Evolutionary conservation across 2,797 vertebrate genomes (phyloP).

Genomic region (Premnoplex brunnescens): DNA sequence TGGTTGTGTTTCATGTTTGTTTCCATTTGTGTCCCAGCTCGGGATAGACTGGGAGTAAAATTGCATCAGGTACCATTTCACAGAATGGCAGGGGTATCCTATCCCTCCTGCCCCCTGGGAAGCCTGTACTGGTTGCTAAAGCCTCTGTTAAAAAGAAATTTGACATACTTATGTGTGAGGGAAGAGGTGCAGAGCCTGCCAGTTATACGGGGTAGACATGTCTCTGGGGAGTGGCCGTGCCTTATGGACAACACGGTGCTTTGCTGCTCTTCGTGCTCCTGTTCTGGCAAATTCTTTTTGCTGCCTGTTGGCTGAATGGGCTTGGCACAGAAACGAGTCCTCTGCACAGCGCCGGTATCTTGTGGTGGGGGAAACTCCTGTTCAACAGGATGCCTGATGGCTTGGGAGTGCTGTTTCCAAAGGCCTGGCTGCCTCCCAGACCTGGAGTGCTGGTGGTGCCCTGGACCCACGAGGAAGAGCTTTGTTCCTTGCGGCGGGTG

Average conservation of each 20-base stretch:
- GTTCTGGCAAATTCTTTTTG: not conserved
- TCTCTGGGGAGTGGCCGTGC: not conserved
- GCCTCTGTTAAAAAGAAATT: not conserved
- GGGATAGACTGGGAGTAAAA: not conserved
- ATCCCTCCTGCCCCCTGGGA: not conserved
- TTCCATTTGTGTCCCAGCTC: not conserved
- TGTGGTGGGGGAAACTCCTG: not conserved
- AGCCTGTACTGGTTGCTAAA: not conserved
- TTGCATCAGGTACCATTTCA: not conserved
- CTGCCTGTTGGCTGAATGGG: not conserved
- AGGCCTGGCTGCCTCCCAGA: constrained; percentile 24
- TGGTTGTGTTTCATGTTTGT: not conserved
- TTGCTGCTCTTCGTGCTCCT: not conserved
- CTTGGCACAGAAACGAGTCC: not conserved
- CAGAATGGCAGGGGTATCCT: not conserved
- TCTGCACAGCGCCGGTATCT: not conserved
- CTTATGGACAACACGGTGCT: accelerated
- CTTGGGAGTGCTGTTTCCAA: constrained; percentile 1
- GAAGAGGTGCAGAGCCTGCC: not conserved
- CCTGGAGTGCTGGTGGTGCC: not conserved
- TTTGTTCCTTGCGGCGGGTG: not conserved
- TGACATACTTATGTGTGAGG: not conserved
- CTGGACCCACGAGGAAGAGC: not conserved
- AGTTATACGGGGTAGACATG: accelerated
- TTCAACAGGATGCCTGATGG: not conserved